These are phyloP conservation scores for Patella vulgata DNA, from an alignment of 1,140 invertebrate species.

Conservation along the genomic window DNA sequence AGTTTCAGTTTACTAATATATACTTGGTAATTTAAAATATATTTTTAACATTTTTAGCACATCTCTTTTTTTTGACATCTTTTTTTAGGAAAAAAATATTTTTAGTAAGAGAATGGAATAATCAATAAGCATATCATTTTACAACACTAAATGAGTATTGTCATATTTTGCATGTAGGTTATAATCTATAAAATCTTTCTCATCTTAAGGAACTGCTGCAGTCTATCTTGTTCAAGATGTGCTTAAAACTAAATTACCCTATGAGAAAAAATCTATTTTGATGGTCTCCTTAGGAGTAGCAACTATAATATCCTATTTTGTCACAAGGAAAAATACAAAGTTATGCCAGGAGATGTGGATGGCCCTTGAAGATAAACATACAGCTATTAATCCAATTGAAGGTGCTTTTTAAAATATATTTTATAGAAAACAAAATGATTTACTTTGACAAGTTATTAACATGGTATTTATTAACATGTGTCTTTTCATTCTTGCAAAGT, in stretches of 20 bases:
- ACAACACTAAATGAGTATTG: neutral
- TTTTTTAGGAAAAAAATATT: neutral
- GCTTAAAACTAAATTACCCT: slow-evolving; percentile 24
- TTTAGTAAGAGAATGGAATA: neutral
- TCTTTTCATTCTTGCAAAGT: neutral
- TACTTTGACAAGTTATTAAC: neutral
- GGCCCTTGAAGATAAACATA: slow-evolving; percentile 48
- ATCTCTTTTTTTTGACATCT: neutral
- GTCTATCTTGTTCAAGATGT: slow-evolving; percentile 40
- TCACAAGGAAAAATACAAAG: slow-evolving; percentile 32
- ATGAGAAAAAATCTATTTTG: slow-evolving; percentile 25
- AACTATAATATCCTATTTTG: slow-evolving; percentile 21
- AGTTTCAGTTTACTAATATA: slow-evolving; percentile 4
- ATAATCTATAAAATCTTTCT: slow-evolving; percentile 8
- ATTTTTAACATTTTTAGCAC: neutral
- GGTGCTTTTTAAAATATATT: slow-evolving; percentile 14
- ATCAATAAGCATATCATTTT: neutral
- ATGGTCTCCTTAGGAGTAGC: slow-evolving; percentile 33
- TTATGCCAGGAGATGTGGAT: slow-evolving; percentile 52
- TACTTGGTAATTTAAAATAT: neutral
- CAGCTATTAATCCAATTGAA: slow-evolving; percentile 28
- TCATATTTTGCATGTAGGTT: neutral
- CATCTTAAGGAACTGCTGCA: slow-evolving; percentile 26
- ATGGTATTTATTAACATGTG: neutral
- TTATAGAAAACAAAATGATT: too few relatives aligned